Evolutionary conservation across 1,140 invertebrate genomes (phyloP).

Genomic region (Atta colombica): DNA sequence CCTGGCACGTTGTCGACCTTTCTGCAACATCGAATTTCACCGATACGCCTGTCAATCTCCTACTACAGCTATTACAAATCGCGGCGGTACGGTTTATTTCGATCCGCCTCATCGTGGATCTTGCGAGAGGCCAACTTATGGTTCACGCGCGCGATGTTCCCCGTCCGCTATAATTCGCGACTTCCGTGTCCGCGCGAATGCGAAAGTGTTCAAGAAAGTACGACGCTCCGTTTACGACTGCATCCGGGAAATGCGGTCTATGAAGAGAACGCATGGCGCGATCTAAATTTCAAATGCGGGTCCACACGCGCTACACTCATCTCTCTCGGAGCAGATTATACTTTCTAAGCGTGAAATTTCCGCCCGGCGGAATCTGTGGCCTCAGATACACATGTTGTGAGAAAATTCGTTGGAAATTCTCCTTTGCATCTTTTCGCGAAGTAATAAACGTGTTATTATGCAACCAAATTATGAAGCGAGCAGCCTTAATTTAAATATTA

Average conservation of each 20-base stretch:
- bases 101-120: not conserved
- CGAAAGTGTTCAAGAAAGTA: conserved; percentile 29
- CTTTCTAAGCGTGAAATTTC: conserved; percentile 40
- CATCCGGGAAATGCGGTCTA: conserved; percentile 29
- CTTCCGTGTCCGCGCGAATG: conserved; percentile 33
- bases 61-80: not conserved
- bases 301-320: conserved; percentile 2
- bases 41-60: not conserved
- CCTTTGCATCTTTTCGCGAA: not conserved
- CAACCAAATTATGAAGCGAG: not conserved
- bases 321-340: conserved; percentile 5
- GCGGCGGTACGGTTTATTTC: conserved; percentile 22
- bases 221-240: conserved; percentile 13
- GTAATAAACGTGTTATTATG: not conserved
- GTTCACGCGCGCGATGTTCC: not conserved
- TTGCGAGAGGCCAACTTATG: not conserved
- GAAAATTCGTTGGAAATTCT: not conserved
- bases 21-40: conserved; percentile 13
- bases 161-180: not conserved
- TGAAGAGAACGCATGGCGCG: conserved; percentile 12
- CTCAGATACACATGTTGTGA: not conserved
- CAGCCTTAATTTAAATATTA: not conserved
- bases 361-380: not conserved
- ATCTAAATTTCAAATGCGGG: conserved; percentile 53
- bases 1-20: conserved; percentile 23